A percentile compares a stretch with the other conserved stretches of the same genome.
phyloP scores from a whole-genome alignment of 1,140 invertebrate genomes.

The Neelides sp. region DNA sequence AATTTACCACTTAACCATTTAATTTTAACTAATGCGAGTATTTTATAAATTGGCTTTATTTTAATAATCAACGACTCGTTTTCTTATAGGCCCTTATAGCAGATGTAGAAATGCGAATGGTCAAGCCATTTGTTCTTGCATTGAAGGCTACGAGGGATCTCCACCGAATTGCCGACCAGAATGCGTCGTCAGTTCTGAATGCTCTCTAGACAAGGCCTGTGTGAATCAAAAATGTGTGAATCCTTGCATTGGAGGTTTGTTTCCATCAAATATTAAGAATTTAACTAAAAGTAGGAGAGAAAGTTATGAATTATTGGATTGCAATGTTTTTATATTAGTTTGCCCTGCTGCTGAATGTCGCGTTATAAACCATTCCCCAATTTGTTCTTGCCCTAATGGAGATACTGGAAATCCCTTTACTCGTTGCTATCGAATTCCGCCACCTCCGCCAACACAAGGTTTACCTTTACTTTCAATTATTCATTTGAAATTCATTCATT shows the following conservation, averaged over 20 bases:
- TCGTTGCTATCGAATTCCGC: background rate
- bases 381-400: slow-evolving; percentile 46
- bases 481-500: too few relatives aligned
- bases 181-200: slow-evolving; percentile 38
- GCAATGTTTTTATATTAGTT: too few relatives aligned
- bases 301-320: too few relatives aligned
- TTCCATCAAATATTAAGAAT: too few relatives aligned
- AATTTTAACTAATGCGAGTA: too few relatives aligned
- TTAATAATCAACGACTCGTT: too few relatives aligned
- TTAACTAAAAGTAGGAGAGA: too few relatives aligned
- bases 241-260: slow-evolving; percentile 51
- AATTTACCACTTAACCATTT: too few relatives aligned
- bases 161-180: slow-evolving; percentile 34
- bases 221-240: slow-evolving; percentile 57
- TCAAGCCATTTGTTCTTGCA: slow-evolving; percentile 45
- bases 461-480: too few relatives aligned
- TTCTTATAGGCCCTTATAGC: slow-evolving; percentile 39
- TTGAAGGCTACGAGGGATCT: slow-evolving; percentile 47
- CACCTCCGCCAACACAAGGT: background rate
- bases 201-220: slow-evolving; percentile 46
- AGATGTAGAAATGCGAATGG: slow-evolving; percentile 40
- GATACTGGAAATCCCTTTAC: slow-evolving; percentile 15
- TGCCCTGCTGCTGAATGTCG: too few relatives aligned
- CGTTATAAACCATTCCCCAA: slow-evolving; percentile 54
- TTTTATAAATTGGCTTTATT: too few relatives aligned